Conservation (phyloP, 2,888 invertebrate genomes). For the Erpobdella octoculata region DNA sequence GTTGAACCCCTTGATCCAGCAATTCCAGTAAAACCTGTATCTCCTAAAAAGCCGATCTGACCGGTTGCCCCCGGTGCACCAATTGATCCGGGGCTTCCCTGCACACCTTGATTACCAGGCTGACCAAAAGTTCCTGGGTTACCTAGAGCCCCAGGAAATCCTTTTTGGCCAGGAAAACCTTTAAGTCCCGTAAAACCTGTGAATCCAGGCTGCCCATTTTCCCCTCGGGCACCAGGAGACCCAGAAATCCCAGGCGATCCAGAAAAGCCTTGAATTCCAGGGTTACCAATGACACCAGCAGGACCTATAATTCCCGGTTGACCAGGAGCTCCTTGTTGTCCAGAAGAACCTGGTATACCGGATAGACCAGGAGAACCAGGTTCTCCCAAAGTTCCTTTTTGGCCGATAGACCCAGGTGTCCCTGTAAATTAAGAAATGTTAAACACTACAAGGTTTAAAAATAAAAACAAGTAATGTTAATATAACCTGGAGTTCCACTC, state of each 20-base stretch:
- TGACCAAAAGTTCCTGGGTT: conserved; percentile 4
- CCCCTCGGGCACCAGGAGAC: conserved; percentile 12
- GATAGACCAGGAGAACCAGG: conserved; percentile 38
- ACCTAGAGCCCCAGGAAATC: conserved; percentile 10
- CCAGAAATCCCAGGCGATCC: conserved; percentile 16
- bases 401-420: conserved; percentile 22
- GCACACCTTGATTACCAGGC: conserved; percentile 18
- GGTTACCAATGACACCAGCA: conserved; percentile 22
- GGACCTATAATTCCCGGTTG: conserved; percentile 24
- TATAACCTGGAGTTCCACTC: conserved; percentile 30
- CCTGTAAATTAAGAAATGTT: too few species aligned
- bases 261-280: conserved; percentile 1
- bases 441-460: too few species aligned
- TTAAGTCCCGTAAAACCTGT: too few species aligned
- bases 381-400: conserved; percentile 18
- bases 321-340: conserved; percentile 31
- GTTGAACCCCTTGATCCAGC: too few species aligned
- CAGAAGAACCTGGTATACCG: conserved; percentile 35
- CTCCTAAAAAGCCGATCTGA: too few species aligned
- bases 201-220: conserved; percentile 39
- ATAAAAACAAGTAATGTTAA: too few species aligned
- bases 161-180: conserved; percentile 22
- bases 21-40: too few species aligned
- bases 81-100: conserved; percentile 15
- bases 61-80: too few species aligned